Evolutionary conservation across 1,140 invertebrate genomes (phyloP).

Genomic region (Zaprionus vittiger): DNA sequence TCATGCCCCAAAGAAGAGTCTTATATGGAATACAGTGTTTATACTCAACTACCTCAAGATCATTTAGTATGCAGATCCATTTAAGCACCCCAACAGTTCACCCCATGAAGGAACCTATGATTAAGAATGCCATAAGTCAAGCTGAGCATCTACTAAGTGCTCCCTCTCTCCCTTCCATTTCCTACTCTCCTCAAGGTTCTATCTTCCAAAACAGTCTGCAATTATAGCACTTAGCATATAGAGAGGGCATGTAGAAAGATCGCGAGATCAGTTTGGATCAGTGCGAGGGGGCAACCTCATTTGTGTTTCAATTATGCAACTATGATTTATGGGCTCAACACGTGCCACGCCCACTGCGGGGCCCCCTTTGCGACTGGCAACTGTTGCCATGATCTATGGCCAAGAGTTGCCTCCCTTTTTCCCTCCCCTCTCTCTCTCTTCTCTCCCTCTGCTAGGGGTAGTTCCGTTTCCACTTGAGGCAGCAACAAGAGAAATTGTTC

Average conservation of each 20-base stretch:
- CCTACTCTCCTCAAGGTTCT: neutral
- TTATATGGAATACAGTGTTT: neutral
- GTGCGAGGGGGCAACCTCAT: slow-evolving; percentile 6
- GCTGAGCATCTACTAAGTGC: neutral
- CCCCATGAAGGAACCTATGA: neutral
- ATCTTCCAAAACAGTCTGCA: slow-evolving; percentile 11
- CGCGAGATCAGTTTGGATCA: slow-evolving; percentile 34
- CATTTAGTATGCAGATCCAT: neutral
- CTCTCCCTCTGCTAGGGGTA: slow-evolving; percentile 14
- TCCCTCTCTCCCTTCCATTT: neutral
- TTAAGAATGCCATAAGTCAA: neutral
- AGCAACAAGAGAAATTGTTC: slow-evolving; percentile 3
- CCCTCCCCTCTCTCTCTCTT: neutral
- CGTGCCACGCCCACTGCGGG: slow-evolving; percentile 23
- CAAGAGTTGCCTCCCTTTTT: slow-evolving; percentile 43
- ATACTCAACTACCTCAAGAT: neutral
- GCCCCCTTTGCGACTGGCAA: neutral
- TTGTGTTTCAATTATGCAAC: slow-evolving; percentile 57
- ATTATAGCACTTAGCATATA: slow-evolving; percentile 33
- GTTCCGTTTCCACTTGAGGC: slow-evolving; percentile 46
- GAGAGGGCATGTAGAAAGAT: slow-evolving; percentile 30
- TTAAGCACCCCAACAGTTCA: neutral
- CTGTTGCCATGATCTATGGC: slow-evolving; percentile 57
- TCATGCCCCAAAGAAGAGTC: neutral
- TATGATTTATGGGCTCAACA: slow-evolving; percentile 71